Evolutionary conservation across 2,888 invertebrate genomes (phyloP).

Genomic region (Philopedon plagiatum): DNA sequence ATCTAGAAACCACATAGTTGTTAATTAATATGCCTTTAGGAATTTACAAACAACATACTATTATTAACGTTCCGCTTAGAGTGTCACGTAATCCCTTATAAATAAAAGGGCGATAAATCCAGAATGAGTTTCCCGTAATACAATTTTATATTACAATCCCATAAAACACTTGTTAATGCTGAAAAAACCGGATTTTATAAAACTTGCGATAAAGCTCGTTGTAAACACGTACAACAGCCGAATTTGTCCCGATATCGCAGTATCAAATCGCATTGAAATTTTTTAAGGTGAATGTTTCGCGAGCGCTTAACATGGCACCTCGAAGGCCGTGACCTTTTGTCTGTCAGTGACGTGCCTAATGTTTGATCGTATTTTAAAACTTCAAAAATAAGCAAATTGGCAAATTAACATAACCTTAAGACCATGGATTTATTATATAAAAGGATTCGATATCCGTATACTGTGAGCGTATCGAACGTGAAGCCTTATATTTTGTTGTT

Average conservation of each 20-base stretch:
- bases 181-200: not conserved
- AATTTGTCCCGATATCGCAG: conserved; percentile 36
- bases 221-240: conserved; percentile 32
- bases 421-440: too few relatives aligned
- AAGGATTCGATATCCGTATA: too few relatives aligned
- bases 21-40: too few relatives aligned
- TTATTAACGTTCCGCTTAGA: not conserved
- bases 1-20: too few relatives aligned
- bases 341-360: conserved; percentile 14
- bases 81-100: not conserved
- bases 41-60: too few relatives aligned
- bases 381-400: too few relatives aligned
- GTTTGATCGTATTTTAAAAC: too few relatives aligned
- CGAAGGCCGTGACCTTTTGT: not conserved
- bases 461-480: too few relatives aligned
- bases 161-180: conserved; percentile 10
- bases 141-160: conserved; percentile 13
- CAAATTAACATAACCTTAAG: too few relatives aligned
- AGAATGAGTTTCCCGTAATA: conserved; percentile 6
- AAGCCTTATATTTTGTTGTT: too few relatives aligned
- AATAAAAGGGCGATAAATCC: not conserved
- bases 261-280: conserved; percentile 38
- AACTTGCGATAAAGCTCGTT: conserved; percentile 16
- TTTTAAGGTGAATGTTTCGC: conserved; percentile 32
- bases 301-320: conserved; percentile 15